These are phyloP conservation scores for Orientallactaga sibirica DNA, from an alignment of 2,797 vertebrate species.

Conservation along the genomic window DNA sequence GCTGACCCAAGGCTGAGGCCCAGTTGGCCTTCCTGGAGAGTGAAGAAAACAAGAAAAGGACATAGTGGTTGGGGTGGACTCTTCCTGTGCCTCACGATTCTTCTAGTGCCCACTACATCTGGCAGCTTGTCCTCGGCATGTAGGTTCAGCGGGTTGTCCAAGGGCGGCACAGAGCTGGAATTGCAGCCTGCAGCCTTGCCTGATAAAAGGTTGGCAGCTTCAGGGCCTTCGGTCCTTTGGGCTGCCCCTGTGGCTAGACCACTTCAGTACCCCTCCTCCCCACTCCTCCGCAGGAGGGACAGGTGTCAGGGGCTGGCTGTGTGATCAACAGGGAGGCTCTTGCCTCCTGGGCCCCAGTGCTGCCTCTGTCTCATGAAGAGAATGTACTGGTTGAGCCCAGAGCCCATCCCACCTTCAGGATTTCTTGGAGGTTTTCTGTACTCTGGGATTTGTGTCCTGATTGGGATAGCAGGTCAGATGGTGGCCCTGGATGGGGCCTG, in stretches of 20 bases:
- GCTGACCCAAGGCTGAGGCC: neutral
- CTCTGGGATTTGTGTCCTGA: neutral
- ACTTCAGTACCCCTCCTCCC: neutral
- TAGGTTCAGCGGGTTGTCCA: neutral
- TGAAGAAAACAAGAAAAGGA: neutral
- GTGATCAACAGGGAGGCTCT: neutral
- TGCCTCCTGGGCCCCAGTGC: neutral
- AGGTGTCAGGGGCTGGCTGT: neutral
- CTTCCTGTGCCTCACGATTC: neutral
- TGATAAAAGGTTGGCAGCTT: fast-evolving
- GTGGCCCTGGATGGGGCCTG: no score
- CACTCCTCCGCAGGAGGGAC: no score
- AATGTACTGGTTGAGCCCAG: fast-evolving
- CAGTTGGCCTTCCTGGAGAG: neutral
- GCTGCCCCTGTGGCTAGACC: neutral
- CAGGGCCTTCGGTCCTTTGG: neutral
- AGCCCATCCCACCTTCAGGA: neutral
- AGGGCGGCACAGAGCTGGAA: no score
- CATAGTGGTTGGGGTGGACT: fast-evolving
- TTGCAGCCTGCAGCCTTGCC: neutral
- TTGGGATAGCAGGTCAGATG: neutral
- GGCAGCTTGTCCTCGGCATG: neutral
- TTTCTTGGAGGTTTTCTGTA: neutral
- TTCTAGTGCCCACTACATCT: neutral
- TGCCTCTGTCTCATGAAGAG: neutral